Evolutionary conservation across 2,113 vertebrate species (phyloP), one percentile per base, ranked within the genome.

Genomic region (Dasyurus viverrinus): DNA sequence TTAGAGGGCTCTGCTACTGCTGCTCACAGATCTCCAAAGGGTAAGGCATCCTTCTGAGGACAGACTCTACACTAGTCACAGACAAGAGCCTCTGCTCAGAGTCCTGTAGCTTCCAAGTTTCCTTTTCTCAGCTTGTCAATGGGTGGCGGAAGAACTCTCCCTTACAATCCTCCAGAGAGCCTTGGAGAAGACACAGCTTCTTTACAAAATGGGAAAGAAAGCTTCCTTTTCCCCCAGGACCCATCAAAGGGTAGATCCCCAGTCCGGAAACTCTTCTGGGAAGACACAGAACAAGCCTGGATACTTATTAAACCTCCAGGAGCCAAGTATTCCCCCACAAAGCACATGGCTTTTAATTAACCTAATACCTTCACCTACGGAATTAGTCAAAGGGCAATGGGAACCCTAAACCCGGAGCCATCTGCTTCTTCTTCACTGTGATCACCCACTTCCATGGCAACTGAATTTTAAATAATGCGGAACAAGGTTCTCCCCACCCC

Each of bases 341-440:
- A 98, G 98, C 98, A 98, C 98, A 98, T 98, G 98, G 98, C 98
- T 98, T 98, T 98, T 99, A 98, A 99, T 99, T 98, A 99, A 98
- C 98, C 97, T 99, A 98, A 99, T 98, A 98, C 97, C 98, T 98
- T 97, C 96, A 96, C 97, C 97, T 98, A 97, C 98, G 98, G 98
- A 98, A 84, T 84, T 84, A 84, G 68, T 36, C 68, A 84, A 84
- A 84, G 68, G 68, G n/a, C 68, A 84, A 36, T n/a, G 68, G 68
- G 68, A 84, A 84, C 68, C 68, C 68, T 84, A 84, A 84, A 84
- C 99, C 99, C 97, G 97, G 97, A 97, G 97, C 97, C 99, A 98
- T 98, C 99, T 99, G 99, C 98, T 98, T 98, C 97, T 97, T 96
- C 98, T 98, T 98, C 98, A 42, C 68, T 84, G n/a, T 84, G 68